phyloP scores from a whole-genome alignment of 2,113 vertebrate species.

The Barbus barbus region DNA sequence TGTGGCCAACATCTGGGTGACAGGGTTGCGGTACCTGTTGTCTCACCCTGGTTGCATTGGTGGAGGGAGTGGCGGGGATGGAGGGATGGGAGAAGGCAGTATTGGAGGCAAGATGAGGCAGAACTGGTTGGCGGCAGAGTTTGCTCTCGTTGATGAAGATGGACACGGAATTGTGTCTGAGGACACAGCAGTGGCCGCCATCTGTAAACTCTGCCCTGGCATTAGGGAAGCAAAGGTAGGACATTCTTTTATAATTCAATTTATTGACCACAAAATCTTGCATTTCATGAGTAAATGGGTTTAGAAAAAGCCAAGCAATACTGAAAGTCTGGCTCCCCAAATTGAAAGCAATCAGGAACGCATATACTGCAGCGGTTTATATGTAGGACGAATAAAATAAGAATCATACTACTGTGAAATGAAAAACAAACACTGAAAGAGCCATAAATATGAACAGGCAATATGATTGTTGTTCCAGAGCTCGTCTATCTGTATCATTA shows the following conservation, averaged over 20 bases:
- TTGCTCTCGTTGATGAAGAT: constrained; percentile 85
- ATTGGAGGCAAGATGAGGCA: constrained; percentile 83
- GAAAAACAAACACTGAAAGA: constrained; percentile 33
- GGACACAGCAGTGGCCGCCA: constrained; percentile 86
- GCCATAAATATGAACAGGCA: constrained; percentile 1
- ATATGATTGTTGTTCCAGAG: constrained; percentile 32
- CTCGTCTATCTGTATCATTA: constrained; percentile 20
- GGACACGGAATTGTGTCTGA: constrained; percentile 93
- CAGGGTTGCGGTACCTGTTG: constrained; percentile 90
- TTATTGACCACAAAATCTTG: background rate
- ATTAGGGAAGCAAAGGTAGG: constrained; percentile 91
- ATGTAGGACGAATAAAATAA: background rate
- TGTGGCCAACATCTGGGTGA: constrained; percentile 98
- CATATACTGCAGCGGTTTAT: background rate
- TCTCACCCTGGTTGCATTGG: constrained; percentile 86
- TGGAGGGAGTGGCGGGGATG: constrained; percentile 74
- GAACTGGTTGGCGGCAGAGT: constrained; percentile 86
- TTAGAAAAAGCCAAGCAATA: background rate
- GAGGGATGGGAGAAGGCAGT: constrained; percentile 81
- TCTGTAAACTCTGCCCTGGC: constrained; percentile 89
- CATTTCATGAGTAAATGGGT: background rate
- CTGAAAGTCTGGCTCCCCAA: background rate
- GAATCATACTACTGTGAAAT: constrained; percentile 1
- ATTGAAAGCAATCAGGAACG: background rate
- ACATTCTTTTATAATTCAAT: background rate